phyloP scores from a whole-genome alignment of 2,113 vertebrate genomes.

The Pogonocichla stellata region DNA sequence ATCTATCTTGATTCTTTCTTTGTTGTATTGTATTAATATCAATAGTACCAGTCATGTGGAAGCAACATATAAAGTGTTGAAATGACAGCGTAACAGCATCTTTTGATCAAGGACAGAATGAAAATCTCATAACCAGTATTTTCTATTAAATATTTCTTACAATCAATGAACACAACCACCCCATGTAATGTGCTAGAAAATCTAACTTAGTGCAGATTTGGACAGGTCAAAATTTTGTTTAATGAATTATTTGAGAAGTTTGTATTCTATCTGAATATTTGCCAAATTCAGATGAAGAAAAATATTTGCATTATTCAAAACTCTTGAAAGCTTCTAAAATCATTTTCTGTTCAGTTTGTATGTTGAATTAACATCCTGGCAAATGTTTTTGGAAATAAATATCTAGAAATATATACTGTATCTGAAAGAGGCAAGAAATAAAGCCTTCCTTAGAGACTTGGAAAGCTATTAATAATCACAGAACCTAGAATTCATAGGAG shows the following conservation, averaged over 20 bases:
- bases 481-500: neutral
- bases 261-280: neutral
- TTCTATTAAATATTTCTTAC: neutral
- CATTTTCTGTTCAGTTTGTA: rapidly evolving
- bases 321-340: neutral
- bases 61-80: neutral
- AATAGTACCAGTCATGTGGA: neutral
- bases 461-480: neutral
- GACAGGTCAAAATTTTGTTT: neutral
- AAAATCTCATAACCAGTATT: neutral
- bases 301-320: neutral
- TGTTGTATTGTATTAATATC: neutral
- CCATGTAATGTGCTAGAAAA: neutral
- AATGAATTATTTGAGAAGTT: neutral
- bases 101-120: neutral
- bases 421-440: neutral
- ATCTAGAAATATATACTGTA: neutral
- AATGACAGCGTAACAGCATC: neutral
- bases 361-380: neutral
- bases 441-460: neutral
- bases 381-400: neutral
- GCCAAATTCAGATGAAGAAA: neutral
- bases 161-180: neutral
- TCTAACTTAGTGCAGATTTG: neutral
- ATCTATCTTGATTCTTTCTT: neutral